phyloP scores from a whole-genome alignment of 2,797 vertebrate genomes.

The Chaetophractus vellerosus region DNA sequence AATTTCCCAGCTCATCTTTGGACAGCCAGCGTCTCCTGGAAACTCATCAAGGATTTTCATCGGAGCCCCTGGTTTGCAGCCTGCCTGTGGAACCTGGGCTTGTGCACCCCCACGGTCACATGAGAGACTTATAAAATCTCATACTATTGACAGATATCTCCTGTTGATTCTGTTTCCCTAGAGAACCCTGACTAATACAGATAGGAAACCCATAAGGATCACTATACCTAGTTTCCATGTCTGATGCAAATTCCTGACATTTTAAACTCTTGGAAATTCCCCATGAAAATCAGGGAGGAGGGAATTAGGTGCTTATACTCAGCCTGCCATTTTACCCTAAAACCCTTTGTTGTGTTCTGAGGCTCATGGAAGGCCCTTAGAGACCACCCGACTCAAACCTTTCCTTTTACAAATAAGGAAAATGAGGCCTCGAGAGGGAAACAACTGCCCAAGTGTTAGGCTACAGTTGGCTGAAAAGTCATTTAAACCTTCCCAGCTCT shows the following conservation, averaged over 20 bases:
- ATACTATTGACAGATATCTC: too few species aligned
- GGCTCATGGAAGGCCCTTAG: background rate
- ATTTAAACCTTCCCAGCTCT: background rate
- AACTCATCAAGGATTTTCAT: too few species aligned
- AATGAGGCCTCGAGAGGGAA: background rate
- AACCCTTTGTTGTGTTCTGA: background rate
- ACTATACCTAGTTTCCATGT: background rate
- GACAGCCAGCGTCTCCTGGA: too few species aligned
- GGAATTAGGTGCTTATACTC: background rate
- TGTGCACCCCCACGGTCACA: too few species aligned
- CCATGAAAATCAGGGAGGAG: background rate
- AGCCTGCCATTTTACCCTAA: background rate
- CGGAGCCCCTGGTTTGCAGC: too few species aligned
- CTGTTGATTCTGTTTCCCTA: too few species aligned
- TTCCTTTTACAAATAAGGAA: background rate
- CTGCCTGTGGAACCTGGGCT: too few species aligned
- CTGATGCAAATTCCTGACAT: background rate
- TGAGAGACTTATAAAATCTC: too few species aligned
- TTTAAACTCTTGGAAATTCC: background rate
- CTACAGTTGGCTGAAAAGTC: background rate
- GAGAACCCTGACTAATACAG: too few species aligned
- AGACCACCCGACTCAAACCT: background rate
- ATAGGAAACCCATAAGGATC: background rate
- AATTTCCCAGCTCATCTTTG: too few species aligned
- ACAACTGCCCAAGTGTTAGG: background rate